Evolutionary conservation across 2,888 invertebrate species (phyloP), one percentile per base, ranked within the genome.

Genomic region (Athalia rosae): DNA sequence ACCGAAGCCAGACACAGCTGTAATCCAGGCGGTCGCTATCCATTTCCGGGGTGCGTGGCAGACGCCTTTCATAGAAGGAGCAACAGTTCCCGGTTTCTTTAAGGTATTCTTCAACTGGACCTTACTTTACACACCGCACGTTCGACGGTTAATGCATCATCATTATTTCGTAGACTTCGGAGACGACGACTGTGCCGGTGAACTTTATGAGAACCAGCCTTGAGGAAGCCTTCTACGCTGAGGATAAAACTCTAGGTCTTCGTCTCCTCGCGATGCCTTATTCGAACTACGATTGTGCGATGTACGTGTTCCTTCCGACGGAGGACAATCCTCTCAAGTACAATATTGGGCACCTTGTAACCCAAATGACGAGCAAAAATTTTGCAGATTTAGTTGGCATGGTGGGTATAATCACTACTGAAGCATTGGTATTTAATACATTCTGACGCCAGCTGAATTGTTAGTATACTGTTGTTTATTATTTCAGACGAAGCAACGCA

Each of bases 1-100:
- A 1, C 87, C 89, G 3, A 82, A 87, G 0, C 79, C 85, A 0
- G 74, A 80, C 9, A 90, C 91, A 0, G 84, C 87, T 0, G 84
- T 90, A 11, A 85, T 91, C 13, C 87, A 91, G 62, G 84, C 90
- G 3, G 91, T 91, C 80, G 89, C 91, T 5, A 85, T 91, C 43
- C 91, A 91, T 82, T 91, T 91, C 80, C 85, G 86, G 71, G 91
- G 89, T 0, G 87, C 88, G 64, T 91, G 91, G 91, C 88, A 90
- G 80, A 86, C 85, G 3, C 91, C 91, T 0, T 91, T 91, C 80
- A 85, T 87, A 59, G 83, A 86, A 6, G 83, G 86, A 74, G 66
- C 89, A 6, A 91, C 91, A 76, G 81, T 83, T 13, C 69, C 79
- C 3, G 88, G 84, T 7, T 77, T 77, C 4, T 91, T 91, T 82